phyloP scores from a whole-genome alignment of 1,140 invertebrate species.

The Doryteuthis pealeii region DNA sequence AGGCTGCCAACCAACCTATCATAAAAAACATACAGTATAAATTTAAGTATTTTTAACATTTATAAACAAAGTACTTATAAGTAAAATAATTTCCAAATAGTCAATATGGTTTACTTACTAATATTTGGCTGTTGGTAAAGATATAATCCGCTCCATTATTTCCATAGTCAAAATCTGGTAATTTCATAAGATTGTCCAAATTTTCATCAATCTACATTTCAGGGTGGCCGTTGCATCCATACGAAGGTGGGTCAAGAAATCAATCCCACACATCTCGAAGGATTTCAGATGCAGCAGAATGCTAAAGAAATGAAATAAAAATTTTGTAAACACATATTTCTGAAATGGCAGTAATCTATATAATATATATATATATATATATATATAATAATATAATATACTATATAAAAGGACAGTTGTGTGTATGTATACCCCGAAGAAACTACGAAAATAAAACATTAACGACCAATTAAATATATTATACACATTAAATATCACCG shows the following conservation, averaged over 20 bases:
- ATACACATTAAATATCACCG: neutral
- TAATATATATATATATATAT: no score
- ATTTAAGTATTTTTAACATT: no score
- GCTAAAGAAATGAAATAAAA: slow-evolving; percentile 32
- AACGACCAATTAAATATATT: neutral
- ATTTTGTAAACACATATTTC: neutral
- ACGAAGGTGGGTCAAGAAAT: slow-evolving; percentile 51
- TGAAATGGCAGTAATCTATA: neutral
- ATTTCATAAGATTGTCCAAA: slow-evolving; percentile 49
- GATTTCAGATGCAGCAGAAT: slow-evolving; percentile 49
- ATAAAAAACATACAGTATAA: no score
- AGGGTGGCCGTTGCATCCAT: slow-evolving; percentile 37
- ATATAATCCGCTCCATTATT: slow-evolving; percentile 49
- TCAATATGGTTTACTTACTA: slow-evolving; percentile 23
- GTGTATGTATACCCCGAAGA: neutral
- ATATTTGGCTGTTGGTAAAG: slow-evolving; percentile 42
- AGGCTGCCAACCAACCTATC: no score
- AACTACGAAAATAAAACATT: neutral
- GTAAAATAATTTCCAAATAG: no score
- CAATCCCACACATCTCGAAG: slow-evolving; percentile 53
- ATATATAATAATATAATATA: neutral
- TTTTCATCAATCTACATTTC: slow-evolving; percentile 51
- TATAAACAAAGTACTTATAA: no score
- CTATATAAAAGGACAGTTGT: neutral
- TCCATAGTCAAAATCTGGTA: slow-evolving; percentile 40